A percentile compares a stretch with the other conserved stretches of the same genome.
Evolutionary conservation across 2,888 invertebrate species (phyloP).

Genomic region (Drepana falcataria): DNA sequence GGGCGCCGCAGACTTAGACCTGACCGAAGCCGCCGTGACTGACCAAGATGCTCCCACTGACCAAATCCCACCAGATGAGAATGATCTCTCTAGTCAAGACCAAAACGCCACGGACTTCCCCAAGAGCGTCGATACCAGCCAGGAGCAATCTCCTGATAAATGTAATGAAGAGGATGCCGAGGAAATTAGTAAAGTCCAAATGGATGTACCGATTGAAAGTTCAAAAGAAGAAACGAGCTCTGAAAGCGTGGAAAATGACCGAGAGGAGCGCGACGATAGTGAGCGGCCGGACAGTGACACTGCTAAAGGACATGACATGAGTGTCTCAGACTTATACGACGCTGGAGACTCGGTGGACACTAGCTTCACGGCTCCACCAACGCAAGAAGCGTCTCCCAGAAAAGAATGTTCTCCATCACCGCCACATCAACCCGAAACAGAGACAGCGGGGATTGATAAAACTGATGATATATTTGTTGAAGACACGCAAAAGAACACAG

Average conservation of each 20-base stretch:
- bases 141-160: not conserved
- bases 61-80: not conserved
- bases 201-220: not conserved
- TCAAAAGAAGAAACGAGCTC: not conserved
- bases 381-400: not conserved
- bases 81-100: not conserved
- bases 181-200: not conserved
- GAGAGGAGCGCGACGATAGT: too few relatives aligned
- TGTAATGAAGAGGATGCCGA: not conserved
- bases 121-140: not conserved
- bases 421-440: slow-evolving; percentile 3
- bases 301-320: not conserved
- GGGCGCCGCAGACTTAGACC: slow-evolving; percentile 50
- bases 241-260: too few relatives aligned
- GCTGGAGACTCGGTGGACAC: slow-evolving; percentile 48
- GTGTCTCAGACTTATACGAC: slow-evolving; percentile 40
- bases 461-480: slow-evolving; percentile 44
- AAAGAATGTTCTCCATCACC: not conserved
- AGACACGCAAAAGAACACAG: slow-evolving; percentile 11
- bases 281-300: too few relatives aligned
- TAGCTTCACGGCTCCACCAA: slow-evolving; percentile 32
- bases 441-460: slow-evolving; percentile 9
- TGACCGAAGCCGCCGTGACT: slow-evolving; percentile 3
- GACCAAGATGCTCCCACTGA: slow-evolving; percentile 6
- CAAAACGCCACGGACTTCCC: not conserved